phyloP scores from a whole-genome alignment of 2,113 vertebrate species.

The Erythrocercus mccallii region DNA sequence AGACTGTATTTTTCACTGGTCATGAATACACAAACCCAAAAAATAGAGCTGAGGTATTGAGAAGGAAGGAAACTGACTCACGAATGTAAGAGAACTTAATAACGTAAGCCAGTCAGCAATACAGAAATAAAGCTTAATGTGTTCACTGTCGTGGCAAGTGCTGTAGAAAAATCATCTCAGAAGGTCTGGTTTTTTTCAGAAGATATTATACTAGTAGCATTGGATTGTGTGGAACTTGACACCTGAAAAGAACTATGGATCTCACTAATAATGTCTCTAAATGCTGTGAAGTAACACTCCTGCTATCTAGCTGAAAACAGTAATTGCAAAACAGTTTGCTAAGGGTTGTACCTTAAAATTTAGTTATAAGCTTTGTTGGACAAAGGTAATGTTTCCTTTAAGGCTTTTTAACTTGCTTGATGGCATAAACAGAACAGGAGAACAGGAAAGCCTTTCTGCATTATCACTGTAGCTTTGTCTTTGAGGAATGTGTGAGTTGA shows the following conservation, averaged over 20 bases:
- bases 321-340: neutral
- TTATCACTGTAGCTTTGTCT: neutral
- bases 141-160: neutral
- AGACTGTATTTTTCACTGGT: neutral
- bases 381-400: neutral
- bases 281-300: neutral
- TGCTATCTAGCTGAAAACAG: neutral
- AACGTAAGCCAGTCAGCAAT: neutral
- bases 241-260: neutral
- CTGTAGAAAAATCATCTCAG: neutral
- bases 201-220: neutral
- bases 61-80: neutral
- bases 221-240: neutral
- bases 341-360: neutral
- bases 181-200: neutral
- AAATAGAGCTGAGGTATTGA: neutral
- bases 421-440: neutral
- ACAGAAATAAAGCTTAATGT: neutral
- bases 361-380: neutral
- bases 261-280: neutral
- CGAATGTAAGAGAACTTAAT: neutral
- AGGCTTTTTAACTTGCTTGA: neutral
- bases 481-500: neutral
- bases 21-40: neutral
- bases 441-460: neutral